Conservation (phyloP, 2,797 vertebrate genomes). For the Melanotaenia parkinsoni region DNA sequence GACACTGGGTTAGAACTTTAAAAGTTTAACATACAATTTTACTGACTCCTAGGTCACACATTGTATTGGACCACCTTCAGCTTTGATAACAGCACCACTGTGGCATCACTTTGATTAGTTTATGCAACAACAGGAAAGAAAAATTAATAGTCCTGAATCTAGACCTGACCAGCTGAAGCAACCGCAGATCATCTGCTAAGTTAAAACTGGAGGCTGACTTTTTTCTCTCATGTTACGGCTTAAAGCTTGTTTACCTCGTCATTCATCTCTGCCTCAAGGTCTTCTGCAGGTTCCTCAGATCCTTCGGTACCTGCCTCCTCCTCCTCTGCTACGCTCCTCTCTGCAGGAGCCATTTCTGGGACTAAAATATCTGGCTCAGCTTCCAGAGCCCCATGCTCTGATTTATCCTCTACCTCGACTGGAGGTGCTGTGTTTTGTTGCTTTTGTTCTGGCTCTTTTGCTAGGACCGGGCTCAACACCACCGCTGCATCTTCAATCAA, state of each 20-base stretch:
- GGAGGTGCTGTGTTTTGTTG: constrained; percentile 14
- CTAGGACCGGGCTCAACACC: constrained; percentile 21
- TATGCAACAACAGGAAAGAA: background rate
- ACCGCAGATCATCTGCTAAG: background rate
- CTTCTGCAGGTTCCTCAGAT: constrained; percentile 34
- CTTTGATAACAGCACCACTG: background rate
- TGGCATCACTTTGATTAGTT: background rate
- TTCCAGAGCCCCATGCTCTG: constrained; percentile 8
- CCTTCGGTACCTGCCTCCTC: constrained; percentile 11
- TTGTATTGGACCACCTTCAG: background rate
- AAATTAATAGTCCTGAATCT: background rate
- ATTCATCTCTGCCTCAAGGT: constrained; percentile 65
- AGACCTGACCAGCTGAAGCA: background rate
- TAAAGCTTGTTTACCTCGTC: constrained; percentile 56
- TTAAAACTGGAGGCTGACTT: background rate
- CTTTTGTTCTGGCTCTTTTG: constrained; percentile 18
- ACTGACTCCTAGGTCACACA: background rate
- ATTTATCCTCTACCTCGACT: constrained; percentile 10
- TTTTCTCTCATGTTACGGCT: background rate
- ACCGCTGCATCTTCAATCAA: constrained; percentile 19
- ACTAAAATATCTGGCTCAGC: constrained; percentile 31
- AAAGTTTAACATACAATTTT: background rate
- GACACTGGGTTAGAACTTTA: background rate
- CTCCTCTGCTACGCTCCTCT: constrained; percentile 1
- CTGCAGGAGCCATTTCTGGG: constrained; percentile 3